Conservation (phyloP, 2,888 invertebrate species). For the Platypus cylindrus region DNA sequence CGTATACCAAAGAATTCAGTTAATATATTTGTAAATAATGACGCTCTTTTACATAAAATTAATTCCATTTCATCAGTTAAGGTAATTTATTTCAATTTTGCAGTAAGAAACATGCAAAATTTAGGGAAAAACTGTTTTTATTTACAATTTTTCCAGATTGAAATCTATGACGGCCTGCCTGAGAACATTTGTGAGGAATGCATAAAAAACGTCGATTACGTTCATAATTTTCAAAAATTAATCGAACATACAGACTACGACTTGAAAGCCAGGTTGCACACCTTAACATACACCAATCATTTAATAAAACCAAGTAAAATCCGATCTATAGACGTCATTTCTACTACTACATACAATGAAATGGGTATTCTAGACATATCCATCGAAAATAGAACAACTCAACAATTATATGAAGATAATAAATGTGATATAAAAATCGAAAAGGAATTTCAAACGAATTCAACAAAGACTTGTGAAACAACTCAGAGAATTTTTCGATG, state of each 20-base stretch:
- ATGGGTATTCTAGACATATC: too few relatives aligned
- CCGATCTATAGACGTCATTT: slow-evolving; percentile 8
- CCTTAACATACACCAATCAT: slow-evolving; percentile 14
- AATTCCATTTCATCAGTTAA: slow-evolving; percentile 22
- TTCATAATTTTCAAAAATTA: slow-evolving; percentile 25
- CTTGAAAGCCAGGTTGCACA: slow-evolving; percentile 16
- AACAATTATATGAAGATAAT: slow-evolving; percentile 4
- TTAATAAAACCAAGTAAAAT: slow-evolving; percentile 13
- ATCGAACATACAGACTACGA: slow-evolving; percentile 23
- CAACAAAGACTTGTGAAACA: too few relatives aligned
- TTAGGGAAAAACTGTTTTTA: too few relatives aligned
- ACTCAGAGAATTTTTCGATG: too few relatives aligned
- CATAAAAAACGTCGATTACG: slow-evolving; percentile 21
- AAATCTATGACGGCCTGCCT: slow-evolving; percentile 18
- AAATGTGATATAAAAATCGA: slow-evolving; percentile 3
- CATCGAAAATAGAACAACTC: too few relatives aligned
- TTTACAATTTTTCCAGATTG: slow-evolving; percentile 16
- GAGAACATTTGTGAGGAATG: slow-evolving; percentile 25
- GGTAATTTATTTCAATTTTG: too few relatives aligned
- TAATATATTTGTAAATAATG: slow-evolving; percentile 15
- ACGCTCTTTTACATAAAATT: slow-evolving; percentile 21
- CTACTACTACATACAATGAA: too few relatives aligned
- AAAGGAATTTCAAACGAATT: slow-evolving; percentile 6
- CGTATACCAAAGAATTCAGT: slow-evolving; percentile 16
- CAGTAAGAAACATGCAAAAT: too few relatives aligned